Percentiles rank a stretch among this genome's conserved stretches.
Conservation (phyloP, 2,113 vertebrate species). For the Labeo rohita region DNA sequence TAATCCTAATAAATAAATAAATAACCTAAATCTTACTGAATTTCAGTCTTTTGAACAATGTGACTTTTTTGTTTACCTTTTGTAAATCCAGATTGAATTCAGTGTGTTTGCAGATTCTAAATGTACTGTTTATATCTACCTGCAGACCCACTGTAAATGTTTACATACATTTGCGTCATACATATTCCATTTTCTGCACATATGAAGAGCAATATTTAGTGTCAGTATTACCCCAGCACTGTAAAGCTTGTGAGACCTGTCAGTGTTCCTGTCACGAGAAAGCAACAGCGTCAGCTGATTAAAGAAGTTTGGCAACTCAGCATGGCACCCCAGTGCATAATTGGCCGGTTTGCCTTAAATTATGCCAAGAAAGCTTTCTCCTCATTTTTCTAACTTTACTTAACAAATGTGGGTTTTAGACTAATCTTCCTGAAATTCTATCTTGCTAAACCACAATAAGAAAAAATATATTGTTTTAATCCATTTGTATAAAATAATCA, state of each 20-base stretch:
- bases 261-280: constrained; percentile 10
- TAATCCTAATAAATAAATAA: too few species aligned
- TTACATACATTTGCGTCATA: not conserved
- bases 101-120: not conserved
- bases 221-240: not conserved
- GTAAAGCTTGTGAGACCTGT: constrained; percentile 15
- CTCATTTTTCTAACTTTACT: constrained; percentile 17
- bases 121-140: not conserved
- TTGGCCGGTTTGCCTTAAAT: constrained; percentile 10
- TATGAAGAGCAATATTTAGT: not conserved
- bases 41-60: not conserved
- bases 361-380: constrained; percentile 26
- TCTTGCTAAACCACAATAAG: not conserved
- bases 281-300: not conserved
- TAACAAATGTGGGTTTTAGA: constrained; percentile 17
- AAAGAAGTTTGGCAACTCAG: constrained; percentile 13
- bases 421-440: not conserved
- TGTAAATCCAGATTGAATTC: not conserved
- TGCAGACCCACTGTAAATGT: not conserved
- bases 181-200: not conserved
- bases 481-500: not conserved
- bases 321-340: not conserved
- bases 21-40: not conserved
- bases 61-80: not conserved
- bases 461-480: not conserved